Evolutionary conservation across 2,888 invertebrate genomes (phyloP).

Genomic region (Melitaea athalia): DNA sequence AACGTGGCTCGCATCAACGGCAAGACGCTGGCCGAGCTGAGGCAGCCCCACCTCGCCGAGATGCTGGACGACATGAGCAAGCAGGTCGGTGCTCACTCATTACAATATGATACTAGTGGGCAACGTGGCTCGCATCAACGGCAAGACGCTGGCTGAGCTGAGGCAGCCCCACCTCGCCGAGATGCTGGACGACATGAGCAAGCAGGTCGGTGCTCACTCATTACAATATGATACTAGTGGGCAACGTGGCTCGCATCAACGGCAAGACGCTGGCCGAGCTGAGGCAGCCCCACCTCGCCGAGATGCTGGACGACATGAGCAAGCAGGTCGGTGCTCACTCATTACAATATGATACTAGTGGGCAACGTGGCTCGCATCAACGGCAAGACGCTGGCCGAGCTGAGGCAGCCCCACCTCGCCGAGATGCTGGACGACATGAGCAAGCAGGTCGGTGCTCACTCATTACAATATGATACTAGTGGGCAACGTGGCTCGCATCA

Average conservation of each 20-base stretch:
- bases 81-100: slow-evolving; percentile 43
- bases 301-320: slow-evolving; percentile 72
- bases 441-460: slow-evolving; percentile 45
- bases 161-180: slow-evolving; percentile 66
- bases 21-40: slow-evolving; percentile 64
- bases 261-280: slow-evolving; percentile 67
- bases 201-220: slow-evolving; percentile 44
- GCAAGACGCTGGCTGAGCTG: slow-evolving; percentile 66
- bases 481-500: slow-evolving; percentile 63
- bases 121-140: slow-evolving; percentile 67
- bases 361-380: slow-evolving; percentile 65
- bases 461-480: too few relatives aligned
- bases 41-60: slow-evolving; percentile 66
- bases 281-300: slow-evolving; percentile 64
- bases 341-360: too few relatives aligned
- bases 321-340: slow-evolving; percentile 45
- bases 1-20: slow-evolving; percentile 68
- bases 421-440: slow-evolving; percentile 74
- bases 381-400: slow-evolving; percentile 65
- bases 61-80: slow-evolving; percentile 71
- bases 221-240: too few relatives aligned
- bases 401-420: slow-evolving; percentile 64
- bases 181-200: slow-evolving; percentile 71
- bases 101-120: too few relatives aligned
- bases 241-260: slow-evolving; percentile 65